These are phyloP conservation scores for Mesembrinibis cayennensis DNA, from an alignment of 2,113 vertebrate genomes.

Conservation along the genomic window DNA sequence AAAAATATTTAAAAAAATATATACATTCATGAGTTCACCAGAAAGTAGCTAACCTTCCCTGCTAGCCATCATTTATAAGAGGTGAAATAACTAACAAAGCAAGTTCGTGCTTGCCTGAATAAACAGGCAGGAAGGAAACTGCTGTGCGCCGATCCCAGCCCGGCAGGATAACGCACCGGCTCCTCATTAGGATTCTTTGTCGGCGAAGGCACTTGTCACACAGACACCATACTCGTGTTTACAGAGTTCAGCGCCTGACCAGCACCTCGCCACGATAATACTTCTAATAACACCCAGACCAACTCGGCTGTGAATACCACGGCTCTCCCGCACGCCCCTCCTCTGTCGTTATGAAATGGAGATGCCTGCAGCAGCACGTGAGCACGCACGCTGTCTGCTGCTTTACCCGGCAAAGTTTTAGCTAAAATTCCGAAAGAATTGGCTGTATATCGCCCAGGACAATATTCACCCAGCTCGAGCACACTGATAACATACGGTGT, in stretches of 20 bases:
- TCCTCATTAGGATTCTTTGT: neutral
- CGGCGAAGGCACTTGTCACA: neutral
- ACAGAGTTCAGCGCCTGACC: neutral
- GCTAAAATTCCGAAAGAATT: neutral
- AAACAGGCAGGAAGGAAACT: slow-evolving; percentile 17
- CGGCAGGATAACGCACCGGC: neutral
- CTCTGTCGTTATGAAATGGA: fast-evolving
- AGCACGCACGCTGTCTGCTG: neutral
- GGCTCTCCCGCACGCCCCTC: neutral
- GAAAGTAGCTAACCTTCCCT: neutral
- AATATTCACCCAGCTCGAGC: neutral
- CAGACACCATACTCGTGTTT: neutral
- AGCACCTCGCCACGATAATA: neutral
- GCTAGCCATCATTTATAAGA: neutral
- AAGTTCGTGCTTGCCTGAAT: neutral
- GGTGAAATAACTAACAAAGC: neutral
- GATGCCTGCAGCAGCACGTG: fast-evolving
- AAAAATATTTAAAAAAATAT: neutral
- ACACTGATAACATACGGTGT: fast-evolving
- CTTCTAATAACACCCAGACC: neutral
- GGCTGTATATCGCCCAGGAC: neutral
- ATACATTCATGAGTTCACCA: neutral
- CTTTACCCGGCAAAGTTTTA: neutral
- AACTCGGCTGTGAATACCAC: fast-evolving
- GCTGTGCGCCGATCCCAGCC: neutral